Evolutionary conservation across 2,113 vertebrate genomes (phyloP).

Genomic region (Acrocephalus kingi): DNA sequence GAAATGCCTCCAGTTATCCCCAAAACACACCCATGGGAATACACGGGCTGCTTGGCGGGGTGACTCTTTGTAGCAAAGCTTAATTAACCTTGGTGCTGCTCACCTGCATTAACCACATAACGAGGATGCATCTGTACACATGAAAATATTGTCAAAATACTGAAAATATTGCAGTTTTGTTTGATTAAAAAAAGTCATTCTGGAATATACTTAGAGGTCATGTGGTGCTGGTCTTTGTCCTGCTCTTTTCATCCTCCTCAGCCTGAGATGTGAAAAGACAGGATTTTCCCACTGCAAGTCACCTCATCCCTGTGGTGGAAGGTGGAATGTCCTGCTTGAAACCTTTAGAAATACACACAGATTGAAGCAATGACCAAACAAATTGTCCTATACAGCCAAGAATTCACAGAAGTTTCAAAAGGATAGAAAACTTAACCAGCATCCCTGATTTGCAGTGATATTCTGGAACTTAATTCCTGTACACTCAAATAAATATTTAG

Average conservation of each 20-base stretch:
- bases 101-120: neutral
- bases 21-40: neutral
- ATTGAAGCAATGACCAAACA: neutral
- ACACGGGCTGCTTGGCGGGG: neutral
- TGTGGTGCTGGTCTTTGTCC: neutral
- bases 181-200: neutral
- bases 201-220: neutral
- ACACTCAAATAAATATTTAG: neutral
- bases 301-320: neutral
- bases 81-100: neutral
- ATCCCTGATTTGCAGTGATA: neutral
- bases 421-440: neutral
- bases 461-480: neutral
- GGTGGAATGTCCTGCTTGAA: neutral
- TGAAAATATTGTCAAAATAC: neutral
- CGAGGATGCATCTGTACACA: neutral
- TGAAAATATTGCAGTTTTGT: neutral
- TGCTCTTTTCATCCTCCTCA: neutral
- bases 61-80: neutral
- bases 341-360: neutral
- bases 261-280: neutral
- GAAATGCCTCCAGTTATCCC: neutral
- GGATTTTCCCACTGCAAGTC: neutral
- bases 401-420: neutral
- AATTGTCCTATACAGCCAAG: neutral